These are phyloP conservation scores for Gopherus evgoodei DNA, from an alignment of 2,113 vertebrate genomes.

Conservation along the genomic window DNA sequence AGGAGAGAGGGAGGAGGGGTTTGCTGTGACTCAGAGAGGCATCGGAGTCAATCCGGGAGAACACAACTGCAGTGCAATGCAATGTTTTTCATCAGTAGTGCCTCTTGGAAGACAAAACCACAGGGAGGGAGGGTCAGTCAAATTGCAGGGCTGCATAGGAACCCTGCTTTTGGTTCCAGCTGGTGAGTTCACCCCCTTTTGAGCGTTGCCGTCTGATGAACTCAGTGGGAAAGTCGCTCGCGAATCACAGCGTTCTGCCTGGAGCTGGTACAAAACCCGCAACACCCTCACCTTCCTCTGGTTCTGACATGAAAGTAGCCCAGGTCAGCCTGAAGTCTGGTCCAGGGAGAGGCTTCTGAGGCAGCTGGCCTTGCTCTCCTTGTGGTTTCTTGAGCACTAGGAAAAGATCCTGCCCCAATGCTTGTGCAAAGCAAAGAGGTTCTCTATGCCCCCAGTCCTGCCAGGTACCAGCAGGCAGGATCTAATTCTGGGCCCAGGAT, in stretches of 20 bases:
- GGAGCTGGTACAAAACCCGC: not conserved
- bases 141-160: not conserved
- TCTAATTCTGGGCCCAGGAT: not conserved
- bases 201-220: not conserved
- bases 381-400: not conserved
- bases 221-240: accelerated
- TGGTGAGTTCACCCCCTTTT: not conserved
- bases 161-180: not conserved
- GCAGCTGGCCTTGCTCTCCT: not conserved
- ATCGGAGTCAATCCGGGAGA: accelerated
- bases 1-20: not conserved
- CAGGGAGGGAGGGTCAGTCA: not conserved
- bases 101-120: not conserved
- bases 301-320: not conserved
- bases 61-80: accelerated
- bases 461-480: not conserved
- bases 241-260: not conserved
- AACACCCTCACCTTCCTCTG: not conserved
- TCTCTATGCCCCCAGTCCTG: not conserved
- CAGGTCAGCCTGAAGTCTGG: not conserved
- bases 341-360: not conserved
- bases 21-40: not conserved
- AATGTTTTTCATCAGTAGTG: not conserved
- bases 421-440: not conserved
- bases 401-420: not conserved